phyloP scores from a whole-genome alignment of 2,113 vertebrate species.

The Centropus bengalensis region DNA sequence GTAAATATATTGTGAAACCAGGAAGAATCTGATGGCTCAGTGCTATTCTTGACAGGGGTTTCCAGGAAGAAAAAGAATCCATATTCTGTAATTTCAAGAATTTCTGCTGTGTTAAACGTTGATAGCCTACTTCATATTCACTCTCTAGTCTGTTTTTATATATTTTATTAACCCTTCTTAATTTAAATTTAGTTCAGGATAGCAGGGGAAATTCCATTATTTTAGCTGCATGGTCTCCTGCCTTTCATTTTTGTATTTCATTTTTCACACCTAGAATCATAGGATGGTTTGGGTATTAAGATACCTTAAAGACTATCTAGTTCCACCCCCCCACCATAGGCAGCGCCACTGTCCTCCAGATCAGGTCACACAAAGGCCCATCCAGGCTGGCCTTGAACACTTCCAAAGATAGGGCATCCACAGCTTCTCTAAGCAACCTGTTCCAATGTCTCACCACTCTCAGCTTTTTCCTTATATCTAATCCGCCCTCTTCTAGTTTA shows the following conservation, averaged over 20 bases:
- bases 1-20: neutral
- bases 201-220: neutral
- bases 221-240: neutral
- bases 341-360: no score
- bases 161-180: conserved; percentile 29
- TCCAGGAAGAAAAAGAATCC: neutral
- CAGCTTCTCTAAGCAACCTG: no score
- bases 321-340: no score
- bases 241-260: neutral
- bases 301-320: no score
- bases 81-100: neutral
- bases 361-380: no score
- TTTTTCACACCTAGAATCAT: neutral
- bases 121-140: neutral
- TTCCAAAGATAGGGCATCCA: no score
- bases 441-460: no score
- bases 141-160: neutral
- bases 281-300: no score
- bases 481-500: no score
- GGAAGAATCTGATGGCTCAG: neutral
- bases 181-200: conserved; percentile 9
- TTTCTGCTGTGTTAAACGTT: neutral
- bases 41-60: neutral
- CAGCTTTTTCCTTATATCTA: no score
- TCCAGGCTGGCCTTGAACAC: no score